Evolutionary conservation across 2,888 invertebrate species (phyloP).

Genomic region (Eremobia ochroleuca): DNA sequence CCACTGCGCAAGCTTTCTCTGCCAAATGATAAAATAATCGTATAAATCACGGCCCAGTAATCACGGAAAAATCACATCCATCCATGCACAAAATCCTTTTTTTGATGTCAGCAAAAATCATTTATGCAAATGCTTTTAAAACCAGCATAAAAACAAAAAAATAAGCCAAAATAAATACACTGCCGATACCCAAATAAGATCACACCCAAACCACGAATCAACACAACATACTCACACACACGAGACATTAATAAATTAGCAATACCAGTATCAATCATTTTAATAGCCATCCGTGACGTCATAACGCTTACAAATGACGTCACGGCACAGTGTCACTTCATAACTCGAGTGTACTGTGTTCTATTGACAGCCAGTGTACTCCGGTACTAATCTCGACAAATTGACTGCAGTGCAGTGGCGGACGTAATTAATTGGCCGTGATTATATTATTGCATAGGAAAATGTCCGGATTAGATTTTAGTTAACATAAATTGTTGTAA

Average conservation of each 20-base stretch:
- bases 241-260: constrained; percentile 47
- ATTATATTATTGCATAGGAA: constrained; percentile 36
- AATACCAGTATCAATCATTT: constrained; percentile 61
- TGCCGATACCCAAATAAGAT: neutral
- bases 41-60: too few relatives aligned
- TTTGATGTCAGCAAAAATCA: too few relatives aligned
- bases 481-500: neutral
- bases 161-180: too few relatives aligned
- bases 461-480: constrained; percentile 23
- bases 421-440: constrained; percentile 55
- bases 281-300: constrained; percentile 59
- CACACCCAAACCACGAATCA: neutral
- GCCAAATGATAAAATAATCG: too few relatives aligned
- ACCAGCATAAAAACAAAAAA: neutral
- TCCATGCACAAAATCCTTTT: too few relatives aligned
- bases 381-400: constrained; percentile 76
- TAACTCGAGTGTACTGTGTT: constrained; percentile 61
- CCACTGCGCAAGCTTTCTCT: too few relatives aligned
- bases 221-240: constrained; percentile 2
- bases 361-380: constrained; percentile 73
- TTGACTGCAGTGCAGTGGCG: constrained; percentile 71
- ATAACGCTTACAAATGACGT: constrained; percentile 63
- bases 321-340: constrained; percentile 65
- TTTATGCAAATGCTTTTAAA: too few relatives aligned
- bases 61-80: too few relatives aligned